These are phyloP conservation scores for Perca flavescens DNA, from an alignment of 2,113 vertebrate species.

Conservation along the genomic window DNA sequence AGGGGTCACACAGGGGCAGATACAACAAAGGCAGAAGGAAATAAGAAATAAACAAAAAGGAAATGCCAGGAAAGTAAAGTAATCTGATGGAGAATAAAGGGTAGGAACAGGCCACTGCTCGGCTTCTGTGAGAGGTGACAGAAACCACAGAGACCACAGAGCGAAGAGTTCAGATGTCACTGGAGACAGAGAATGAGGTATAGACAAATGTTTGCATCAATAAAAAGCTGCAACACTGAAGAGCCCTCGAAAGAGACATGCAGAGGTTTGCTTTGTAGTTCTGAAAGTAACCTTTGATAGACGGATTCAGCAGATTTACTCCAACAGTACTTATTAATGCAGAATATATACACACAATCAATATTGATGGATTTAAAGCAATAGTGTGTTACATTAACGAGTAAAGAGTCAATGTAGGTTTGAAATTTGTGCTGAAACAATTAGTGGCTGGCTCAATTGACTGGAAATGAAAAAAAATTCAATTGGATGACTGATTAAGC, in stretches of 20 bases:
- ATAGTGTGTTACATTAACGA: too few species aligned
- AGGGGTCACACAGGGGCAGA: conserved; percentile 65
- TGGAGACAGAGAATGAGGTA: conserved; percentile 30
- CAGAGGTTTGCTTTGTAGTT: conserved; percentile 14
- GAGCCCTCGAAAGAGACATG: background rate
- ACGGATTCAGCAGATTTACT: background rate
- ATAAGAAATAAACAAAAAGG: conserved; percentile 68
- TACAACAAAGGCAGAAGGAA: conserved; percentile 76
- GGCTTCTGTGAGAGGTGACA: conserved; percentile 51
- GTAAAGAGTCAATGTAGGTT: background rate
- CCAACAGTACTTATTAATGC: background rate
- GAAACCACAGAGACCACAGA: conserved; percentile 38
- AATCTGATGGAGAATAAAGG: conserved; percentile 58
- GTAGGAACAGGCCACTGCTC: conserved; percentile 59
- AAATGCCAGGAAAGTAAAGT: conserved; percentile 71
- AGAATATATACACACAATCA: background rate
- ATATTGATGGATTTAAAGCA: background rate
- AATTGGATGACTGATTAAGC: too few species aligned
- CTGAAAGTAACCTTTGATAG: conserved; percentile 14
- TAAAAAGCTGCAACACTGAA: conserved; percentile 11
- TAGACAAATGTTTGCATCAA: conserved; percentile 32
- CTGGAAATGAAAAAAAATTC: too few species aligned
- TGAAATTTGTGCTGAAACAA: background rate
- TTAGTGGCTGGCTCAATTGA: background rate
- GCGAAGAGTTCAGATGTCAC: conserved; percentile 60